phyloP scores from a whole-genome alignment of 1,140 invertebrate genomes.

The Papilio xuthus region DNA sequence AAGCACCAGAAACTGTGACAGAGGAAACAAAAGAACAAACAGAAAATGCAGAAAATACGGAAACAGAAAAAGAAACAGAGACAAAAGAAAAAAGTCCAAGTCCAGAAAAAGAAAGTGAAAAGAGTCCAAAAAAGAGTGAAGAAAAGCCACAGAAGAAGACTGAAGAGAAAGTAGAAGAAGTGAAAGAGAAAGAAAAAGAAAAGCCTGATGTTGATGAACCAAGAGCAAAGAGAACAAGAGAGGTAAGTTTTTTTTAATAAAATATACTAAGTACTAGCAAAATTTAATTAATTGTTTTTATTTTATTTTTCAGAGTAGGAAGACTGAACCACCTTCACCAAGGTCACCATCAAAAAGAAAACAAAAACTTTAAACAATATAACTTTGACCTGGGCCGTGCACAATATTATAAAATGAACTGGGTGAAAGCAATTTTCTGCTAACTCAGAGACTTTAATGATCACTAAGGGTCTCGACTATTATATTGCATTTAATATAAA shows the following conservation, averaged over 20 bases:
- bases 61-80: constrained; percentile 41
- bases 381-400: not conserved
- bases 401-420: not conserved
- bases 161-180: constrained; percentile 49
- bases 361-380: constrained; percentile 57
- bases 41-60: constrained; percentile 32
- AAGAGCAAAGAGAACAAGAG: constrained; percentile 71
- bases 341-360: constrained; percentile 70
- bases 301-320: constrained; percentile 66
- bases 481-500: not conserved
- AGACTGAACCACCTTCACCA: constrained; percentile 68
- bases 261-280: not conserved
- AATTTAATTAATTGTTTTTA: not conserved
- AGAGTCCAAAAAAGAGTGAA: constrained; percentile 39
- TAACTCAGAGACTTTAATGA: not conserved
- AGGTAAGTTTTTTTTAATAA: constrained; percentile 49
- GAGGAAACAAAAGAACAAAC: constrained; percentile 45
- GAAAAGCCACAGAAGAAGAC: constrained; percentile 39
- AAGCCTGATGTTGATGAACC: constrained; percentile 61
- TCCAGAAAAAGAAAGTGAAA: constrained; percentile 40
- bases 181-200: constrained; percentile 46
- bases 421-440: not conserved
- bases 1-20: constrained; percentile 28
- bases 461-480: not conserved
- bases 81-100: constrained; percentile 45